A percentile compares a stretch with the other conserved stretches of the same genome.
Conservation (phyloP, 2,113 vertebrate genomes). For the Antigone vipio region DNA sequence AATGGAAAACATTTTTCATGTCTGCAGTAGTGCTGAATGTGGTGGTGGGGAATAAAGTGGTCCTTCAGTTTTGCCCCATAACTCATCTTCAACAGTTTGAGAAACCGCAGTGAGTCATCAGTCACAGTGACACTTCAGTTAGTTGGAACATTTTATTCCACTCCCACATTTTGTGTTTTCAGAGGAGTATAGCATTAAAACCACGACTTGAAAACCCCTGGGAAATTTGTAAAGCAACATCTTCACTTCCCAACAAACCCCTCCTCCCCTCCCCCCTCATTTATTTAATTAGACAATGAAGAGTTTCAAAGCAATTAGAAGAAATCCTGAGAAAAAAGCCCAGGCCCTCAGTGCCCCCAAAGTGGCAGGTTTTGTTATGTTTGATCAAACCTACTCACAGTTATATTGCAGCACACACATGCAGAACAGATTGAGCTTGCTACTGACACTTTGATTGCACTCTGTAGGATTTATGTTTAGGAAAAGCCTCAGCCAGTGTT, state of each 20-base stretch:
- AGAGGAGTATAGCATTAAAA: background rate
- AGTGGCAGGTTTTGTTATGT: background rate
- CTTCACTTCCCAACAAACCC: background rate
- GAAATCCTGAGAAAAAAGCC: background rate
- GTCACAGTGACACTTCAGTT: background rate
- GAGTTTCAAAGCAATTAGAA: background rate
- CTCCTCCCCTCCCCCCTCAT: rapidly evolving
- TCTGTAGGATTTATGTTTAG: slow-evolving; percentile 38
- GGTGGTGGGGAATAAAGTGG: background rate
- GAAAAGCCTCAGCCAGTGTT: slow-evolving; percentile 15
- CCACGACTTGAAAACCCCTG: background rate
- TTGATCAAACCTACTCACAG: background rate
- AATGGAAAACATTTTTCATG: background rate
- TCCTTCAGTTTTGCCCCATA: background rate
- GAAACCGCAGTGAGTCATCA: background rate
- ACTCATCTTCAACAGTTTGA: background rate
- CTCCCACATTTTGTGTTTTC: background rate
- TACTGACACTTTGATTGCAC: slow-evolving; percentile 33
- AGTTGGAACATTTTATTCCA: background rate
- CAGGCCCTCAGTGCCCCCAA: background rate
- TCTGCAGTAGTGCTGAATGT: background rate
- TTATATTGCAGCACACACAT: background rate
- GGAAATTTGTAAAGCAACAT: background rate
- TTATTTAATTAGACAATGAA: background rate
- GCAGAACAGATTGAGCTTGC: background rate